A percentile compares a stretch with the other conserved stretches of the same genome.
These are phyloP conservation scores for Drosophila prosaltans DNA, from an alignment of 1,140 invertebrate genomes.

Conservation along the genomic window DNA sequence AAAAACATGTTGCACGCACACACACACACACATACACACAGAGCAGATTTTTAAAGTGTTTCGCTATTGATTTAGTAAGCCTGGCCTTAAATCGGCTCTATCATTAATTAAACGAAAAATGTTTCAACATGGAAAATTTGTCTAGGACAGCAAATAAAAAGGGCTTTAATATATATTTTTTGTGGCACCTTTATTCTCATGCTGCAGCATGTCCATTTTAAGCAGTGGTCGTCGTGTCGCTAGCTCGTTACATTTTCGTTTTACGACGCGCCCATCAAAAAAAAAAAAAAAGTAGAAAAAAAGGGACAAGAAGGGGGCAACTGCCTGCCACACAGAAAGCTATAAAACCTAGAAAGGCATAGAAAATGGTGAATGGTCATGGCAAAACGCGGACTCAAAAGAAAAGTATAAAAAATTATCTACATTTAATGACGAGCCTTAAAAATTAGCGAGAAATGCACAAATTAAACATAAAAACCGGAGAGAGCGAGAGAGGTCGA, in stretches of 20 bases:
- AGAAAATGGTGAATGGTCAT: constrained; percentile 50
- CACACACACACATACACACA: constrained; percentile 15
- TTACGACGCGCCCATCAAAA: constrained; percentile 66
- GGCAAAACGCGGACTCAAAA: constrained; percentile 24
- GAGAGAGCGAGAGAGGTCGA: constrained; percentile 21
- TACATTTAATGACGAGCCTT: constrained; percentile 80
- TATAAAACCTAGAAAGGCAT: constrained; percentile 54
- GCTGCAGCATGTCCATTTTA: neutral
- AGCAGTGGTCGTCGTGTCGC: constrained; percentile 50
- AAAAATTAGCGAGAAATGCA: constrained; percentile 81
- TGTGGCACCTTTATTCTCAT: neutral
- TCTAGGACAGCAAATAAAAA: constrained; percentile 61
- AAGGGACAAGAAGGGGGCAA: no score
- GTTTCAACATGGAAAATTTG: constrained; percentile 50
- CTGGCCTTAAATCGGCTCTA: constrained; percentile 48
- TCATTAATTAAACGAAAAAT: constrained; percentile 66
- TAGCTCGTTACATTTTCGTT: constrained; percentile 73
- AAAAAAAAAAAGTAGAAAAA: constrained; percentile 1
- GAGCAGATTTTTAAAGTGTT: constrained; percentile 43
- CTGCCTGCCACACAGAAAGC: neutral
- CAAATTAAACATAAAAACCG: constrained; percentile 78
- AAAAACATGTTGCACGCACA: constrained; percentile 64
- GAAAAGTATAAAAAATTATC: constrained; percentile 76
- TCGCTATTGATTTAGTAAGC: constrained; percentile 30
- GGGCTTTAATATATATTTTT: constrained; percentile 58